Evolutionary conservation across 2,888 invertebrate species (phyloP).

Genomic region (Aradus depressus): DNA sequence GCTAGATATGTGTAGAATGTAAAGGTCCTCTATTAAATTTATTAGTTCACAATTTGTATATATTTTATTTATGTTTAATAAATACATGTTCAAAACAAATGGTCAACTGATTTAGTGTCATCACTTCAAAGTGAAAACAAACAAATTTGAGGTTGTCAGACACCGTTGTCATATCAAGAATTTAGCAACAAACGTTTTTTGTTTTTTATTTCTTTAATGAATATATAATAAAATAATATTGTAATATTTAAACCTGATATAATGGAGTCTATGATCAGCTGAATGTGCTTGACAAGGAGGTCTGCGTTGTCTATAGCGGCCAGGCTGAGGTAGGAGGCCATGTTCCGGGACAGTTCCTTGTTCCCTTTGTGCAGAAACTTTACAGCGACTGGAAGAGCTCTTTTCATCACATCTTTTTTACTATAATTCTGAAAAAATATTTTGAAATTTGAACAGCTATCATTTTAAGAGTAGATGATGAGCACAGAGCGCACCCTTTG

Average conservation of each 20-base stretch:
- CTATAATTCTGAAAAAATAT: conserved; percentile 49
- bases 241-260: conserved; percentile 76
- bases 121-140: too few species aligned
- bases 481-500: neutral
- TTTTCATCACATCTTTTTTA: conserved; percentile 63
- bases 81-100: too few species aligned
- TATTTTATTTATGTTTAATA: too few species aligned
- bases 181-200: too few species aligned
- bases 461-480: neutral
- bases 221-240: too few species aligned
- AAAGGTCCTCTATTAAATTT: too few species aligned
- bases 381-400: conserved; percentile 80
- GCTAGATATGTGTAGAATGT: too few species aligned
- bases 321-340: conserved; percentile 82
- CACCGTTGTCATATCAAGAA: too few species aligned
- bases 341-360: conserved; percentile 75
- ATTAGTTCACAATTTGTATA: too few species aligned
- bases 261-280: conserved; percentile 81
- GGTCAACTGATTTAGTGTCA: too few species aligned
- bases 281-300: conserved; percentile 73
- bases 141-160: too few species aligned
- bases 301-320: conserved; percentile 86
- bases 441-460: neutral
- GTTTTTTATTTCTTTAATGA: too few species aligned
- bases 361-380: conserved; percentile 85